phyloP scores from a whole-genome alignment of 1,140 invertebrate species.

The Nomia melanderi region DNA sequence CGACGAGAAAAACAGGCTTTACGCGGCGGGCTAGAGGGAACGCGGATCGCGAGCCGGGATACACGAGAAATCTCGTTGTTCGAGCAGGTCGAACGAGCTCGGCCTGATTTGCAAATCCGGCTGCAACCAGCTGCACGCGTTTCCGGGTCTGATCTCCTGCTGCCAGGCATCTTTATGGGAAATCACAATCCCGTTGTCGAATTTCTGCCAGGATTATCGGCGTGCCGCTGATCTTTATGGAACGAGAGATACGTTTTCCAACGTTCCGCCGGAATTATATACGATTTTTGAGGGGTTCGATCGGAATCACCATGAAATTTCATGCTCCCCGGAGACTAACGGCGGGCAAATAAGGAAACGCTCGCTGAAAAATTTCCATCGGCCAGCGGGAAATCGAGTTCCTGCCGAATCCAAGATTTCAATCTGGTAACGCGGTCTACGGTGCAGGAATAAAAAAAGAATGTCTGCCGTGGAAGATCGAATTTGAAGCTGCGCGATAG shows the following conservation, averaged over 20 bases:
- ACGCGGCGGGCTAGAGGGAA: neutral
- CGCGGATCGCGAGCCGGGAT: neutral
- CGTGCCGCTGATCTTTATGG: neutral
- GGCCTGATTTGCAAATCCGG: conserved; percentile 5
- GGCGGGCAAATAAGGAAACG: neutral
- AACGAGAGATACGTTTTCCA: neutral
- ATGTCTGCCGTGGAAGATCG: too few species aligned
- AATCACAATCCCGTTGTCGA: neutral
- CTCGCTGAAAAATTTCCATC: neutral
- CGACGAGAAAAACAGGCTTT: neutral
- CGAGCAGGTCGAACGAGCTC: neutral
- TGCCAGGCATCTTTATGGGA: neutral
- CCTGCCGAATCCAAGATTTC: neutral
- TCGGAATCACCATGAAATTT: neutral
- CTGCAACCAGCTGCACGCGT: neutral
- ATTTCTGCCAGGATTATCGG: neutral
- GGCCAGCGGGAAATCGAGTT: neutral
- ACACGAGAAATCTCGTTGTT: neutral
- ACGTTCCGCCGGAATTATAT: neutral
- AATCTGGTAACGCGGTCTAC: too few species aligned
- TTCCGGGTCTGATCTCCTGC: neutral
- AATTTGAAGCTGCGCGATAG: too few species aligned
- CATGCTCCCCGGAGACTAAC: neutral
- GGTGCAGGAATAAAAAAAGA: too few species aligned
- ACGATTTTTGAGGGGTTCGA: neutral